Evolutionary conservation across 2,113 vertebrate genomes (phyloP).

Genomic region (Siphamia tubifer): DNA sequence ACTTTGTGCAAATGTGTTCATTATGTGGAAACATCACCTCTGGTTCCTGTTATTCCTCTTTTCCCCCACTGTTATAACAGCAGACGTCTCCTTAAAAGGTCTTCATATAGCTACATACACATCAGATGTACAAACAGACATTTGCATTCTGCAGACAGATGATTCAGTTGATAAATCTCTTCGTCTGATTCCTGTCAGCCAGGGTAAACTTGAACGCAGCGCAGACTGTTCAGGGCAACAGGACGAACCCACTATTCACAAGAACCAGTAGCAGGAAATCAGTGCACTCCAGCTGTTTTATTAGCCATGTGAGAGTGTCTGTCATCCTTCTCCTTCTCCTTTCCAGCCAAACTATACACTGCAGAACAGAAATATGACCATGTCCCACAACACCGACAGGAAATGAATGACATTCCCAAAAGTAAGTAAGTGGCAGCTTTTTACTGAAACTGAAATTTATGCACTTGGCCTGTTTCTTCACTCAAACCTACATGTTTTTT

Average conservation of each 20-base stretch:
- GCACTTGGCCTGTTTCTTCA: not conserved
- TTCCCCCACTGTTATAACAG: too few relatives aligned
- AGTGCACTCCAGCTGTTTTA: constrained; percentile 40
- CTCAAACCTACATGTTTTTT: not conserved
- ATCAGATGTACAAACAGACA: not conserved
- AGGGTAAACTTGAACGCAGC: not conserved
- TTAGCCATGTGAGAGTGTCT: constrained; percentile 42
- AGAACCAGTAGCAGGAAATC: constrained; percentile 54
- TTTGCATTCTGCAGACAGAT: not conserved
- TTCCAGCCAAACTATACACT: constrained; percentile 51
- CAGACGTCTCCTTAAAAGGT: not conserved
- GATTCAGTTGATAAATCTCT: not conserved
- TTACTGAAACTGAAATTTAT: constrained; percentile 7
- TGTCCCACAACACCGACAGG: constrained; percentile 34
- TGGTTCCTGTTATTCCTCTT: too few relatives aligned
- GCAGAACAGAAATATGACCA: constrained; percentile 33
- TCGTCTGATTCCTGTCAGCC: not conserved
- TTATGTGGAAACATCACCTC: not conserved
- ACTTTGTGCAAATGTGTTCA: too few relatives aligned
- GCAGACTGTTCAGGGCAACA: not conserved
- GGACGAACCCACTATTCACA: constrained; percentile 18
- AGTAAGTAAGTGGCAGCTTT: constrained; percentile 22
- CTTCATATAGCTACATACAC: not conserved
- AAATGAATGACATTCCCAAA: constrained; percentile 58
- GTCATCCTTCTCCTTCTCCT: constrained; percentile 14